Evolutionary conservation across 2,888 invertebrate species (phyloP), one percentile per base, ranked within the genome.

Genomic region (Epinotia demarniana): DNA sequence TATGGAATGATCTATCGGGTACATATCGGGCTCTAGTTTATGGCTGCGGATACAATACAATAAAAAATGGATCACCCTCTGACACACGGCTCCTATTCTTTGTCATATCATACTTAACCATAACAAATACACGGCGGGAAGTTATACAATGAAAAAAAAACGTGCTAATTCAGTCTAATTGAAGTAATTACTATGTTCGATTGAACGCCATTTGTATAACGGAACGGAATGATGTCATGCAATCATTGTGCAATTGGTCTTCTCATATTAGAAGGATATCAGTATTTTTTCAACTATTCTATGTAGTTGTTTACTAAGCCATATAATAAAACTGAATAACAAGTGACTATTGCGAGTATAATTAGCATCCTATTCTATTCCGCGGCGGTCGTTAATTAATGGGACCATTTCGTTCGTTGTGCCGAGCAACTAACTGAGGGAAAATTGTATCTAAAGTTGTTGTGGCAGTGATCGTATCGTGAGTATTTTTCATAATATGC

Each of bases 141-240:
- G 49, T 74, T 64, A 33, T n/a, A 58, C 74, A 74, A 74, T 70
- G 58, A 64, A 58, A 53, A 72, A 72, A 61, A 70, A 74, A 63
- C 70, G 69, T 64, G 70, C 19, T 74, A 74, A 74, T 63, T 74
- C 70, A 23, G 49, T 64, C 33, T 70, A 74, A 74, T 74, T 64
- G 74, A 49, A 58, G 74, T 70, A 69, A 74, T 74, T 74, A 74
- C 33, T 64, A 58, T 27, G 63, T 70, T 74, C 74, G 70, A 69
- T 74, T 74, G 63, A 70, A 33, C 70, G 46, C 62, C 74, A 74
- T 64, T 74, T 58, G 74, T 74, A 57, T 70, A 58, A 70, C 63
- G 63, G 63, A 58, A 70, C 63, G 57, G 63, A 58, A 63, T 69
- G 58, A 74, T 70, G 70, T 58, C 69, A 64, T 74, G 57, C 69